A percentile compares a stretch with the other conserved stretches of the same genome.
phyloP scores from a whole-genome alignment of 2,888 invertebrate species.

The Drymonia ruficornis region DNA sequence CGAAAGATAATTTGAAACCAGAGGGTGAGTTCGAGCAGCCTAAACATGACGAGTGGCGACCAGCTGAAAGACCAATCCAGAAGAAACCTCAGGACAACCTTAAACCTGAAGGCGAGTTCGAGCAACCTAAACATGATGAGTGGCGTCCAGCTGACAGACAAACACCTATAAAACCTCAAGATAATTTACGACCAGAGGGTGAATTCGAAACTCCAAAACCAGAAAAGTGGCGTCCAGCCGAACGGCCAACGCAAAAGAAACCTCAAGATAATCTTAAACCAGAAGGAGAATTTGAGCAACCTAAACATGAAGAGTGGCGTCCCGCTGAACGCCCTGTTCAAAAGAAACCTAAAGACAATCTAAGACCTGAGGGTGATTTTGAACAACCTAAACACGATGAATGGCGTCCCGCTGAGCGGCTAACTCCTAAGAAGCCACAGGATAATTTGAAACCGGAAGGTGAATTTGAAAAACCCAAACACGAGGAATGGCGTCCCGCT shows the following conservation, averaged over 20 bases:
- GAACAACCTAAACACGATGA: constrained; percentile 67
- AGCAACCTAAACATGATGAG: constrained; percentile 29
- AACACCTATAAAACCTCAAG: neutral
- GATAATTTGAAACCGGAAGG: constrained; percentile 85
- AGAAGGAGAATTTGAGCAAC: constrained; percentile 57
- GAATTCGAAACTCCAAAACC: constrained; percentile 77
- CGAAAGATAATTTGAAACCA: constrained; percentile 39
- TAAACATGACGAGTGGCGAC: constrained; percentile 64
- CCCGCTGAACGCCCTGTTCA: constrained; percentile 69
- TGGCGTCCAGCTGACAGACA: constrained; percentile 1
- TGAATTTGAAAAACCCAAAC: constrained; percentile 70
- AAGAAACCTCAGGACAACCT: constrained; percentile 51
- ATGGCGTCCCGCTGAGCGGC: constrained; percentile 45
- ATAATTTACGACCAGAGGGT: constrained; percentile 22
- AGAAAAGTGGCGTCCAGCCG: constrained; percentile 66
- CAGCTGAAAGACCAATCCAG: constrained; percentile 63
- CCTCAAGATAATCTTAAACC: constrained; percentile 79
- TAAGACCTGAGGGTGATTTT: constrained; percentile 84
- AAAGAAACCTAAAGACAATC: constrained; percentile 79
- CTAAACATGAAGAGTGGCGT: constrained; percentile 64
- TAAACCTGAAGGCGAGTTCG: constrained; percentile 81
- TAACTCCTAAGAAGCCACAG: constrained; percentile 51
- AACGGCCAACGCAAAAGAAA: constrained; percentile 57
- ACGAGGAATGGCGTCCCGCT: constrained; percentile 62
- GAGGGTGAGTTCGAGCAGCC: constrained; percentile 82